A percentile compares a stretch with the other conserved stretches of the same genome.
Evolutionary conservation across 2,888 invertebrate species (phyloP).

Genomic region (Halocaridina rubra): DNA sequence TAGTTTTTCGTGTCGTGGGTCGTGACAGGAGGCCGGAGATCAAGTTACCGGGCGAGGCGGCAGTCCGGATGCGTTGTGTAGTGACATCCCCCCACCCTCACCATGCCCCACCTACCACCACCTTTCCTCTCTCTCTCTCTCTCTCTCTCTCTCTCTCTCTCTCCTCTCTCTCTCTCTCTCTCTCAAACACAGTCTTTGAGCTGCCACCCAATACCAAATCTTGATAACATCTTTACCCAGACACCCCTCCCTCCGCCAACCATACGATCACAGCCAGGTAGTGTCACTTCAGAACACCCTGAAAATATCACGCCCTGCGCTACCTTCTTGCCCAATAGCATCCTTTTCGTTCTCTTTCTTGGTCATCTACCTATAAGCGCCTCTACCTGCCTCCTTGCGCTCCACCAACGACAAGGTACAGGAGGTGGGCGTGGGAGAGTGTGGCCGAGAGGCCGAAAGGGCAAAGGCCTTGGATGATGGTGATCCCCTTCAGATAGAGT

Average conservation of each 20-base stretch:
- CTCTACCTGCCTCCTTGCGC: neutral
- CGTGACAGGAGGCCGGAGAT: neutral
- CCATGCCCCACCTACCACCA: neutral
- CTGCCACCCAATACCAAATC: neutral
- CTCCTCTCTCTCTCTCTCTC: neutral
- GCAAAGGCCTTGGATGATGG: neutral
- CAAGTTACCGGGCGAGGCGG: neutral
- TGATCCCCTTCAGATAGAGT: neutral
- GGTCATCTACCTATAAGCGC: too few relatives aligned
- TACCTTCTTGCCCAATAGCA: neutral
- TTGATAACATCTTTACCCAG: neutral
- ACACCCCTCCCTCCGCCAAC: too few relatives aligned
- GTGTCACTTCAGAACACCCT: neutral
- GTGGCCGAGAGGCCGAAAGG: neutral
- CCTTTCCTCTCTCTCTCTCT: neutral
- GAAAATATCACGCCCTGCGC: neutral
- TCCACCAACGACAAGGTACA: neutral
- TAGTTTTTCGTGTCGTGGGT: neutral
- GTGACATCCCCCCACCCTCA: neutral
- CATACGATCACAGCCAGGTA: neutral
- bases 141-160: neutral
- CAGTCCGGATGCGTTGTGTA: neutral
- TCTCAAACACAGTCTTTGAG: neutral
- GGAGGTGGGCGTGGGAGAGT: neutral
- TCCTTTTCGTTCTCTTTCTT: too few relatives aligned